Base-by-base conservation (phyloP, 1,140 invertebrate genomes). In the Solen grandis region DNA sequence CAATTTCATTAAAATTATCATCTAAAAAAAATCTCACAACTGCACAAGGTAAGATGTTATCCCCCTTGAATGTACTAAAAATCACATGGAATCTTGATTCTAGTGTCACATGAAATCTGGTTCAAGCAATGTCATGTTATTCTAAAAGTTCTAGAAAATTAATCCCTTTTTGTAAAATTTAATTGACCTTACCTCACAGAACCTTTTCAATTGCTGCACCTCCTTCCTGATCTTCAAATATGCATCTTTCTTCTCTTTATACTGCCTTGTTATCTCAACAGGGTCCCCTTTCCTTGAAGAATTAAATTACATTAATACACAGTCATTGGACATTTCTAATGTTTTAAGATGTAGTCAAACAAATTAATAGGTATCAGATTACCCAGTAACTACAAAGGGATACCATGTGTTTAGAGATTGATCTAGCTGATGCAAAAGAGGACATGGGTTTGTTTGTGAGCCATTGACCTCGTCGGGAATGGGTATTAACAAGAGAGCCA, bases 191-290 rank as follows among this genome's bases (percentile, higher is more conserved):
- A 89, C 90, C 82, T 88, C 77, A 41, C 86, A 65, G 62, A 92
- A 90, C 33, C 80, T 88, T 46, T 85, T 86, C 16, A 91, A 83
- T 59, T 90, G 86, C n/a, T 80, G 79, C 31, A 91, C 87, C 72
- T 92, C 91, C 36, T 84, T 85, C 22, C 80, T 83, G 16, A 92
- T 89, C 54, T 88, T 89, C 63, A 85, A 66, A 70, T 88, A 91
- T 1, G 85, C 81, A 2, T 86, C 62, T 74, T 88, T 88, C 33
- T 86, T 91, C 73, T 90, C 88, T 35, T 88, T 65, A 69, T 90
- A 93, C 38, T 85, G 88, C 54, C 75, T 79, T 1, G 85, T 91
- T 13, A 92, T 90, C 66, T 91, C 89, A 76, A 89, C 89, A 35
- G 87, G 85, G 76, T 90, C 87, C 8, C 91, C 91, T 55, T 88